Evolutionary conservation across 2,797 vertebrate species (phyloP).

Genomic region (Melanotaenia nigrans): DNA sequence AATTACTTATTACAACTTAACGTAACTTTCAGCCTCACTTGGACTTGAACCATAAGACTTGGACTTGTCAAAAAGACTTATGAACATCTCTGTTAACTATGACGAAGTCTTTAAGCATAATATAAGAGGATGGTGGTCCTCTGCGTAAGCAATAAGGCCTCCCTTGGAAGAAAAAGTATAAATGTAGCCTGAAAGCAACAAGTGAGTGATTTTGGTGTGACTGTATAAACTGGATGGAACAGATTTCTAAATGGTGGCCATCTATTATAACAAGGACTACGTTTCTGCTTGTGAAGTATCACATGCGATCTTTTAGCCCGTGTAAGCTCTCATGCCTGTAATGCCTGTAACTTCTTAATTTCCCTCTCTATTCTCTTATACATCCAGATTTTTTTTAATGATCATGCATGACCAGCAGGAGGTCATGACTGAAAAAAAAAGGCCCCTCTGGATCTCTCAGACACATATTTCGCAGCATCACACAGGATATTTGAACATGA

Average conservation of each 20-base stretch:
- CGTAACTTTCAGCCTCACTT: too few relatives aligned
- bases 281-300: neutral
- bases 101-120: slow-evolving; percentile 5
- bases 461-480: slow-evolving; percentile 5
- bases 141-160: slow-evolving; percentile 7
- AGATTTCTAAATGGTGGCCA: neutral
- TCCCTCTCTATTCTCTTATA: neutral
- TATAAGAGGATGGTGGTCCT: slow-evolving; percentile 7
- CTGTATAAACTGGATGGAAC: slow-evolving; percentile 10
- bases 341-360: neutral
- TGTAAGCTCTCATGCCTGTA: too few relatives aligned
- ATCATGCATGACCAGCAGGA: slow-evolving; percentile 1
- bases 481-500: slow-evolving; percentile 10
- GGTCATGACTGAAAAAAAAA: slow-evolving; percentile 10
- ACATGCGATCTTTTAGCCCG: neutral
- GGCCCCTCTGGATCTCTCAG: slow-evolving; percentile 14
- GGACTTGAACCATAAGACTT: too few relatives aligned
- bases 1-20: too few relatives aligned
- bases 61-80: too few relatives aligned
- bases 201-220: slow-evolving; percentile 14
- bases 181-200: slow-evolving; percentile 18
- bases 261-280: neutral
- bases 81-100: too few relatives aligned
- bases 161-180: slow-evolving; percentile 1
- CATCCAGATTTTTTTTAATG: neutral